These are phyloP conservation scores for Drosophila serrata DNA, from an alignment of 1,140 invertebrate genomes.

Conservation along the genomic window DNA sequence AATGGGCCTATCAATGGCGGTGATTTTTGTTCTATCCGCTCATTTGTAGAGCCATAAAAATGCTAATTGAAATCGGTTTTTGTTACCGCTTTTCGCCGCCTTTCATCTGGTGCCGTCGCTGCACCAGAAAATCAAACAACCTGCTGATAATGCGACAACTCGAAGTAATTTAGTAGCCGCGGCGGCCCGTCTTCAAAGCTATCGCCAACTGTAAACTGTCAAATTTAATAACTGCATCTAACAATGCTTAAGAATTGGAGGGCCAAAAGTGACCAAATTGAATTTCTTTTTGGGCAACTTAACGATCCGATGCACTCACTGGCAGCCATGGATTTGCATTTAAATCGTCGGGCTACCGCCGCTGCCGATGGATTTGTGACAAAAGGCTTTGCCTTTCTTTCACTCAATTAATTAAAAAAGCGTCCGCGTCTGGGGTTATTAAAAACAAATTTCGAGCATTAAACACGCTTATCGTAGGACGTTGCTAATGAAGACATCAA, in stretches of 20 bases:
- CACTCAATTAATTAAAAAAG: constrained; percentile 73
- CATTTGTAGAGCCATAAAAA: constrained; percentile 80
- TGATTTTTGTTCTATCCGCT: constrained; percentile 69
- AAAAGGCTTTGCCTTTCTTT: constrained; percentile 52
- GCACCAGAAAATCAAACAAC: constrained; percentile 76
- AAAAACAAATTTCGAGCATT: constrained; percentile 71
- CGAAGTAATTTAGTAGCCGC: constrained; percentile 70
- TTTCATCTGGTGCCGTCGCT: constrained; percentile 67
- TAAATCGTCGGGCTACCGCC: constrained; percentile 68
- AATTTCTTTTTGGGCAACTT: constrained; percentile 58
- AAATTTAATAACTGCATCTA: constrained; percentile 82
- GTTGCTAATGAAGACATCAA: constrained; percentile 71
- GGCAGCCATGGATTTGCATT: constrained; percentile 67
- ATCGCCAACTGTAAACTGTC: constrained; percentile 74
- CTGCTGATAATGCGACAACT: constrained; percentile 63
- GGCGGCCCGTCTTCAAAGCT: constrained; percentile 62
- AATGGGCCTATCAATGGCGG: constrained; percentile 75
- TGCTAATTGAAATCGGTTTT: constrained; percentile 76
- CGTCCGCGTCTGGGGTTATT: constrained; percentile 67
- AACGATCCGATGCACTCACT: constrained; percentile 75
- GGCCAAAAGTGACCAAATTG: constrained; percentile 66
- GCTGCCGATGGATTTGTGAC: constrained; percentile 43
- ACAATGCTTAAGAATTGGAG: constrained; percentile 60
- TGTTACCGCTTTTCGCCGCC: constrained; percentile 32
- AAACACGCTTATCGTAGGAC: constrained; percentile 48